Evolutionary conservation across 2,888 invertebrate species (phyloP).

Genomic region (Petrolisthes cinctipes): DNA sequence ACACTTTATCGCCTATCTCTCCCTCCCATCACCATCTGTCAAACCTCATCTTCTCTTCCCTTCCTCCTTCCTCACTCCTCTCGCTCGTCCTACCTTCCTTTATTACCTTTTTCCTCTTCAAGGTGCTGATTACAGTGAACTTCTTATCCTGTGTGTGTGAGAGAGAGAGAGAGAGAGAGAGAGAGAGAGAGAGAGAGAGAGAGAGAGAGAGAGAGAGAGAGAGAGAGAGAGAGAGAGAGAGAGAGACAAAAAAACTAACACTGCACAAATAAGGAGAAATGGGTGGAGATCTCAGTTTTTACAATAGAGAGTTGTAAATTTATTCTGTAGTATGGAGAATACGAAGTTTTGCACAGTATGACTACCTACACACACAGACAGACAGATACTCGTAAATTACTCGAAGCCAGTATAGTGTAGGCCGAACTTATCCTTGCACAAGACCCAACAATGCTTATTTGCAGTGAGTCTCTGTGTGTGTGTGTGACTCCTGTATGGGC

Average conservation of each 20-base stretch:
- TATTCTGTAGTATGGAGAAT: too few species aligned
- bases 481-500: too few species aligned
- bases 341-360: too few species aligned
- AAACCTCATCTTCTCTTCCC: not conserved
- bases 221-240: slow-evolving; percentile 20
- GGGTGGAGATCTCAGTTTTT: not conserved
- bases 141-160: too few species aligned
- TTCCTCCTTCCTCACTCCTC: not conserved
- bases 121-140: not conserved
- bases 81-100: not conserved
- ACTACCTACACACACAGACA: too few species aligned
- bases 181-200: not conserved
- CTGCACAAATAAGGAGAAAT: not conserved
- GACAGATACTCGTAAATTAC: too few species aligned
- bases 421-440: too few species aligned
- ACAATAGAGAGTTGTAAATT: too few species aligned
- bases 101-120: not conserved
- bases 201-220: slow-evolving; percentile 6
- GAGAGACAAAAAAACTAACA: not conserved
- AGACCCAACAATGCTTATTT: too few species aligned
- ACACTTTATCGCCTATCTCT: not conserved
- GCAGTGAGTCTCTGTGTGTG: too few species aligned
- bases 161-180: not conserved
- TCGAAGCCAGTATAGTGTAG: too few species aligned
- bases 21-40: not conserved